A percentile compares a stretch with the other conserved stretches of the same genome.
Conservation (phyloP, 2,797 vertebrate species). For the Macropus fuliginosus region DNA sequence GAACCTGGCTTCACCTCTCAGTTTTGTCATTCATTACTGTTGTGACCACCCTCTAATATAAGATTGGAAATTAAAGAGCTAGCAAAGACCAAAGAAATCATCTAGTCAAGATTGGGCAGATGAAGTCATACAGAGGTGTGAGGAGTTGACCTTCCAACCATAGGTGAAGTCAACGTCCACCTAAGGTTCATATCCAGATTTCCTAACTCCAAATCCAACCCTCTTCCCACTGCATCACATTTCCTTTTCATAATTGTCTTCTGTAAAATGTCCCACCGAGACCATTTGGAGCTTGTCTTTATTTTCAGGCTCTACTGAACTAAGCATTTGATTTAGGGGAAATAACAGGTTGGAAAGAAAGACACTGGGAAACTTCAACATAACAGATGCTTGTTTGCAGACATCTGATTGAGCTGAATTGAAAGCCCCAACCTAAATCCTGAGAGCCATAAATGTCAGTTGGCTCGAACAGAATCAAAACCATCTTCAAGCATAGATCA, state of each 20-base stretch:
- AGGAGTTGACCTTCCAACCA: neutral
- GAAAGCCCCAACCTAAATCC: conserved; percentile 73
- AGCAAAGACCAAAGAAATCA: neutral
- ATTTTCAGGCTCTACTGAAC: conserved; percentile 78
- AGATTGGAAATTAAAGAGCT: neutral
- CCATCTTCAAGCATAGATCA: conserved; percentile 67
- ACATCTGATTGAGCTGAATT: conserved; percentile 77
- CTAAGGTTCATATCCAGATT: neutral
- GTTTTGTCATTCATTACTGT: neutral
- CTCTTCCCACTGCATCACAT: neutral
- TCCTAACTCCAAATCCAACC: neutral
- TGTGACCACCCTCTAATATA: neutral
- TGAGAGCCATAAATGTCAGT: conserved; percentile 77
- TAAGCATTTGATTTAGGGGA: conserved; percentile 81
- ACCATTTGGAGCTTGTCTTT: conserved; percentile 72
- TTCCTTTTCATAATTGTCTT: conserved; percentile 58
- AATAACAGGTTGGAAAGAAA: conserved; percentile 81
- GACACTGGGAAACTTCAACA: conserved; percentile 74
- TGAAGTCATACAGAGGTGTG: neutral
- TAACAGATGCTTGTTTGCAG: conserved; percentile 80
- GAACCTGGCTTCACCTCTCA: neutral
- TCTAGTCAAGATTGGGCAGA: neutral
- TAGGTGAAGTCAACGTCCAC: neutral
- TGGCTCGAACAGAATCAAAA: conserved; percentile 78
- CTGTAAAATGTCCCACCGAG: conserved; percentile 72